Evolutionary conservation across 2,888 invertebrate species (phyloP), one percentile per base, ranked within the genome.

Genomic region (Odontocerum albicorne): DNA sequence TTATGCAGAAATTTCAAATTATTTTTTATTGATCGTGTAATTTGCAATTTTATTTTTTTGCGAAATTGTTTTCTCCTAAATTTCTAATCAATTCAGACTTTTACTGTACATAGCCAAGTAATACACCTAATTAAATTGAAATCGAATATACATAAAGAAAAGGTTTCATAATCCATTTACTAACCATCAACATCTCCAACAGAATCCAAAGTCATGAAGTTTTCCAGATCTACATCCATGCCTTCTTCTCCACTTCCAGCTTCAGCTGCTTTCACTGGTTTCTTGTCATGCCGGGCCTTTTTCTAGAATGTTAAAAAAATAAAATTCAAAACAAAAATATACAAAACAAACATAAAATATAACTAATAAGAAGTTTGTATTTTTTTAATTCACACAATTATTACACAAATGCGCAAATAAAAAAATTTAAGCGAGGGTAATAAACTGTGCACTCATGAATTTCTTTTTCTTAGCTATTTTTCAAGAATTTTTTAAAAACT

Each of bases 181-280:
- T 40, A 74, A 84, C 86, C 88, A 72, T 90, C 90, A 17, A 88
- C 88, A 71, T 90, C 90, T 4, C 92, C 92, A 21, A 92, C 89
- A 2, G 92, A 91, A 71, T 92, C 92, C n/a, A 92, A 81, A 1
- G 92, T 91, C 80, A 90, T 88, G 67, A 91, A 92, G 67, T 90
- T 90, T 62, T 90, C 90, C 62, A 92, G 76, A 72, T 90, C 88
- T 3, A 88, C 82, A 68, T 87, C 86, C 70, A 86, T 86, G 42
- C 82, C 83, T 62, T 86, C 85, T 63, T 87, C 87, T 16, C 85
- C 88, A 56, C 80, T 81, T 49, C 80, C 87, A 12, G 80, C 79
- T 13, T 80, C 84, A 38, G 81, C 83, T 1, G 69, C 71, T 62
- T 81, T 81, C 2, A 79, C 79, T 46, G 77, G 42, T 45, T 72